phyloP scores from a whole-genome alignment of 2,888 invertebrate species.

The Ischnura elegans region DNA sequence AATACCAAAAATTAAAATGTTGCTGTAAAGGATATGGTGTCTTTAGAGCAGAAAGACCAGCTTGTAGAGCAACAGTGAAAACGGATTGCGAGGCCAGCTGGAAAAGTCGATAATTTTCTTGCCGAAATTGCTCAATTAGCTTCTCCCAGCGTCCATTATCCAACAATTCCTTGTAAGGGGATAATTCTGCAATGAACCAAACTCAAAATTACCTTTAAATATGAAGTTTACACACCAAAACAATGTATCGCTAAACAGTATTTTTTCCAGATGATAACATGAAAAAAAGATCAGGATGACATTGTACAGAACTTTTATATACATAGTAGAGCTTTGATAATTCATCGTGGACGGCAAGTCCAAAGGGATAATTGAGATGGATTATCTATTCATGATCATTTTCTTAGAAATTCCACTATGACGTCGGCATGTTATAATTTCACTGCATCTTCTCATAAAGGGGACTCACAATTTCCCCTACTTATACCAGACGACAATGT shows the following conservation, averaged over 20 bases:
- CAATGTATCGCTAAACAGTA: not conserved
- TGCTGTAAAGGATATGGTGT: constrained; percentile 88
- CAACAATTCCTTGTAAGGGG: constrained; percentile 79
- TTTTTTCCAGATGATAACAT: too few relatives aligned
- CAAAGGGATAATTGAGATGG: too few relatives aligned
- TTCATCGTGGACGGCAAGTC: too few relatives aligned
- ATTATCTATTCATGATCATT: too few relatives aligned
- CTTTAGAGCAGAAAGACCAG: constrained; percentile 96
- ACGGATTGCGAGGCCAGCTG: constrained; percentile 95
- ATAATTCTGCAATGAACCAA: constrained; percentile 73
- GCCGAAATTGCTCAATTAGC: constrained; percentile 93
- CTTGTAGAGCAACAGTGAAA: constrained; percentile 94
- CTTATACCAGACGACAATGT: too few relatives aligned
- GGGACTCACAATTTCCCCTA: too few relatives aligned
- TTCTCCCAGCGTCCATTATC: constrained; percentile 89
- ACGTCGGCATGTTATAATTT: too few relatives aligned
- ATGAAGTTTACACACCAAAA: constrained; percentile 69
- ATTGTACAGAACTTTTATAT: too few relatives aligned
- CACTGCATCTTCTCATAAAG: too few relatives aligned
- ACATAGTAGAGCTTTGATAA: too few relatives aligned
- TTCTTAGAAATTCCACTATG: too few relatives aligned
- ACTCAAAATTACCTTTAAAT: not conserved
- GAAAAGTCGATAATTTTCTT: constrained; percentile 96
- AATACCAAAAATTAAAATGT: constrained; percentile 68
- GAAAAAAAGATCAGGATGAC: too few relatives aligned